phyloP scores from a whole-genome alignment of 1,140 invertebrate species.

The Micrasema longulum region DNA sequence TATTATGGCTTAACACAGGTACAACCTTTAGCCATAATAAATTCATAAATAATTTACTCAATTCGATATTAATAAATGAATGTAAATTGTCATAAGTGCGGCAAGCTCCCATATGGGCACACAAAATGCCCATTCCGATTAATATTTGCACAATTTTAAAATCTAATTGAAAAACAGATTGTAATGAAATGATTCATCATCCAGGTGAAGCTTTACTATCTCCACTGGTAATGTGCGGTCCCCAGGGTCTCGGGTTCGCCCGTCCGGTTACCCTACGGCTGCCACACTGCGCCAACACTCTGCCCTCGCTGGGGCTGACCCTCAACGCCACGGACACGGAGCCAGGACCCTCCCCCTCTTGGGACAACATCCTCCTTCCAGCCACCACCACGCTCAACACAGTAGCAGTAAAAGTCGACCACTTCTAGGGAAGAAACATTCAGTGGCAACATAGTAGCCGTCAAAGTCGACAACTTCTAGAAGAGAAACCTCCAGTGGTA shows the following conservation, averaged over 20 bases:
- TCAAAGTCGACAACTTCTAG: too few relatives aligned
- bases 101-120: too few relatives aligned
- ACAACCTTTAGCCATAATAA: too few relatives aligned
- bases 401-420: conserved; percentile 89
- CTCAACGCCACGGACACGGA: conserved; percentile 87
- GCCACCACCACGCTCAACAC: conserved; percentile 85
- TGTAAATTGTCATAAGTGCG: too few relatives aligned
- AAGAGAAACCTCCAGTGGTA: too few relatives aligned
- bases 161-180: too few relatives aligned
- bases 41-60: too few relatives aligned
- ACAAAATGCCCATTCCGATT: too few relatives aligned
- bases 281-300: conserved; percentile 80
- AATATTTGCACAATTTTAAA: too few relatives aligned
- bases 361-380: conserved; percentile 81
- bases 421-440: conserved; percentile 72
- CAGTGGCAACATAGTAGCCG: too few relatives aligned
- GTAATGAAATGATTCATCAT: background rate
- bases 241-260: conserved; percentile 89
- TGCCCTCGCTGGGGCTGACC: conserved; percentile 76
- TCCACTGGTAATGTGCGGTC: conserved; percentile 95
- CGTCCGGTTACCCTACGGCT: conserved; percentile 88
- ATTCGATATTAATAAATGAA: too few relatives aligned
- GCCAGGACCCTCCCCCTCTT: conserved; percentile 73
- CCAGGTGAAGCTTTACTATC: conserved; percentile 92
- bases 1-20: too few relatives aligned